Evolutionary conservation across 2,113 vertebrate genomes (phyloP).

Genomic region (Cyanoderma ruficeps): DNA sequence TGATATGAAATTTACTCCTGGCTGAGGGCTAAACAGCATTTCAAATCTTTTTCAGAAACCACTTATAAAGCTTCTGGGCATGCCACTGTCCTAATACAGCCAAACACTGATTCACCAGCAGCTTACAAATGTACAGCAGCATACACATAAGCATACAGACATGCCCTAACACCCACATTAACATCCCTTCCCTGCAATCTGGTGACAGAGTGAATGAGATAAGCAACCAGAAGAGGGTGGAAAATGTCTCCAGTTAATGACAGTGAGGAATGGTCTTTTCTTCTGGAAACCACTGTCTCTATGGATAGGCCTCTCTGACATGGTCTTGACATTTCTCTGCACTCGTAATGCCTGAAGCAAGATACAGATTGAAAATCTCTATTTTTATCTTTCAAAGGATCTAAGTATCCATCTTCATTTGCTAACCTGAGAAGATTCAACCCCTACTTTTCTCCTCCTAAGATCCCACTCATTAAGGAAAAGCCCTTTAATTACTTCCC

Average conservation of each 20-base stretch:
- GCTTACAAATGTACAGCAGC: background rate
- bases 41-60: background rate
- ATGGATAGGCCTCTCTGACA: background rate
- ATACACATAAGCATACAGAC: background rate
- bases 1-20: background rate
- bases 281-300: background rate
- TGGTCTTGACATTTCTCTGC: background rate
- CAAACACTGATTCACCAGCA: constrained; percentile 37
- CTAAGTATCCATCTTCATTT: background rate
- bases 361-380: background rate
- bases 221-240: background rate
- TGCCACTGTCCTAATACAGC: background rate
- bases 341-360: background rate
- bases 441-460: background rate
- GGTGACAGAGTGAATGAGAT: background rate
- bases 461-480: background rate
- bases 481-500: background rate
- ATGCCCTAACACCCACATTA: background rate
- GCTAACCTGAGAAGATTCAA: background rate
- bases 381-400: background rate
- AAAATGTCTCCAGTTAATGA: background rate
- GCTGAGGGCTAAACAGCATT: background rate
- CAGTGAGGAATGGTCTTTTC: background rate
- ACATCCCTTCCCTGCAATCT: background rate
- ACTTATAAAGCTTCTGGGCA: constrained; percentile 28